These are phyloP conservation scores for Pontoporia blainvillei DNA, from an alignment of 2,113 vertebrate genomes.

Conservation along the genomic window DNA sequence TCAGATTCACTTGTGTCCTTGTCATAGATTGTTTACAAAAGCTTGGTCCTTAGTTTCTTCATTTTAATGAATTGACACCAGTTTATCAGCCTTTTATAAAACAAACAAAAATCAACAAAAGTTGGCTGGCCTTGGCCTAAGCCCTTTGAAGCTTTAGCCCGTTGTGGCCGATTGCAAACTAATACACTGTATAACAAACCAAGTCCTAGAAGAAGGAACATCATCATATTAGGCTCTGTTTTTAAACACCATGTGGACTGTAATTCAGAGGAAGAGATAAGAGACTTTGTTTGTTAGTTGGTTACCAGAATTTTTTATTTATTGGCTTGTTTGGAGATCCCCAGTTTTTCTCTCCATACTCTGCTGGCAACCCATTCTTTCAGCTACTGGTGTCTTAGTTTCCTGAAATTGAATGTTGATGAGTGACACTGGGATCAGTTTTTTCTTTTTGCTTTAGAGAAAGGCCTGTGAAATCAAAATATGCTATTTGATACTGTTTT, in stretches of 20 bases:
- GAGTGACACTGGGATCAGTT: constrained; percentile 7
- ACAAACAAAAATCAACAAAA: constrained; percentile 12
- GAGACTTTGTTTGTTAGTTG: constrained; percentile 8
- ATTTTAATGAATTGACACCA: not conserved
- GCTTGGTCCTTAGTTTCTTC: constrained; percentile 6
- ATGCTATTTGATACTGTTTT: not conserved
- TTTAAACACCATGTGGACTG: not conserved
- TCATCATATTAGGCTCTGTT: not conserved
- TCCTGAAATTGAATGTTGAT: constrained; percentile 21
- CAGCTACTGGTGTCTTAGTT: not conserved
- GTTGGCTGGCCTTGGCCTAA: not conserved
- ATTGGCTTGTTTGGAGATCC: not conserved
- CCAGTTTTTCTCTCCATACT: not conserved
- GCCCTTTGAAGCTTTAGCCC: not conserved
- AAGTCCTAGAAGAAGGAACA: not conserved
- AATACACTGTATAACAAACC: not conserved
- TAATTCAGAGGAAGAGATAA: constrained; percentile 1
- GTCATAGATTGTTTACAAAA: constrained; percentile 37
- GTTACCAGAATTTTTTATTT: not conserved
- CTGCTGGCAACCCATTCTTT: not conserved
- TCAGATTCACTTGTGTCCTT: constrained; percentile 53
- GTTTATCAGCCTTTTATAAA: constrained; percentile 56
- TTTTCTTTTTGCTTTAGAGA: constrained; percentile 42
- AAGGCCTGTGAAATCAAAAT: constrained; percentile 37
- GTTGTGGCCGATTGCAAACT: not conserved